Conservation (phyloP, 2,113 vertebrate species). For the Leucopsar rothschildi region DNA sequence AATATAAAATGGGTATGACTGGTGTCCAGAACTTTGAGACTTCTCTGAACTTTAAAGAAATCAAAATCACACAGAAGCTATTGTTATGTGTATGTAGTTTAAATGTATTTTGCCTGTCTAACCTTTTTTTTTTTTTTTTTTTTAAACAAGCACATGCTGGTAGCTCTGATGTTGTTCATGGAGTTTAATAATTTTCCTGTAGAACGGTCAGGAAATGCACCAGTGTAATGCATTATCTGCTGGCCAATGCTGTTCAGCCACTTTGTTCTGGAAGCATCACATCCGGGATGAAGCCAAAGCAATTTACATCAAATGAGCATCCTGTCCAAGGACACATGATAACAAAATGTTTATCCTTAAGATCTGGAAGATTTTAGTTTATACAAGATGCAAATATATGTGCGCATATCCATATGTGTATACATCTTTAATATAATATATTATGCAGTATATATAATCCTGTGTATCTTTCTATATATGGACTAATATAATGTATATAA, state of each 20-base stretch:
- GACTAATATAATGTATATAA: not conserved
- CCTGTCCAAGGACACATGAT: not conserved
- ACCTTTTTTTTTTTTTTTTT: not conserved
- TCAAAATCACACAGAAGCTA: not conserved
- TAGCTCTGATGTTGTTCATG: not conserved
- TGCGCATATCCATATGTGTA: not conserved
- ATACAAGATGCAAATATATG: not conserved
- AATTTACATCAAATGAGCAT: not conserved
- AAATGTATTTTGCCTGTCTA: not conserved
- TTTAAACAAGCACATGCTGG: not conserved
- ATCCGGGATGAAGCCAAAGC: not conserved
- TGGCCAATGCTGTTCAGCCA: not conserved
- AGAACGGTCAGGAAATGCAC: not conserved
- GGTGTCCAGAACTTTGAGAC: not conserved
- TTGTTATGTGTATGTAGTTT: not conserved
- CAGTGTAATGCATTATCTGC: not conserved
- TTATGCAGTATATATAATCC: not conserved
- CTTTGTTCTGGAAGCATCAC: not conserved
- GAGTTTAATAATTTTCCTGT: not conserved
- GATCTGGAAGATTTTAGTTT: not conserved
- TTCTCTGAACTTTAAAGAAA: not conserved
- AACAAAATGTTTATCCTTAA: not conserved
- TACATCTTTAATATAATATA: not conserved
- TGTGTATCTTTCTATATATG: accelerated
- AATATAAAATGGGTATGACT: not conserved